Percentiles rank a stretch among this genome's conserved stretches.
Conservation (phyloP, 2,113 vertebrate genomes). For the Archocentrus centrarchus region DNA sequence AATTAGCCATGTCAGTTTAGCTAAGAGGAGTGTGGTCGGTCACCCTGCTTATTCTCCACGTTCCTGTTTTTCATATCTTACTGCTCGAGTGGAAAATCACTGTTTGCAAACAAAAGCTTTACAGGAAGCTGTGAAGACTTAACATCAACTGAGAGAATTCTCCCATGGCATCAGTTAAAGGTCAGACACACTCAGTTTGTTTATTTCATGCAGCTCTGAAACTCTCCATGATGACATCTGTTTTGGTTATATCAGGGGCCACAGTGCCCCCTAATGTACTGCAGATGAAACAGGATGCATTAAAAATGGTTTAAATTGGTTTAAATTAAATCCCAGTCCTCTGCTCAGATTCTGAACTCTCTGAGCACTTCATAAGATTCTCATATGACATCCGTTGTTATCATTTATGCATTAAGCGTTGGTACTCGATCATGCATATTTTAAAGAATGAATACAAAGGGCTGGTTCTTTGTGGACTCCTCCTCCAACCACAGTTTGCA, state of each 20-base stretch:
- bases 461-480: neutral
- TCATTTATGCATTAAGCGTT: too few species aligned
- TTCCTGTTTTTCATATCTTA: conserved; percentile 8
- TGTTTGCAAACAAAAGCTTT: conserved; percentile 25
- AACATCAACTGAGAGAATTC: neutral
- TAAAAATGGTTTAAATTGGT: neutral
- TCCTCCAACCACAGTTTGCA: neutral
- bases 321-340: neutral
- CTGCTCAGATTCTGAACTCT: neutral
- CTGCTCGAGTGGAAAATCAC: conserved; percentile 35
- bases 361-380: neutral
- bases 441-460: too few species aligned
- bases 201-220: conserved; percentile 2
- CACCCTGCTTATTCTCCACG: fast-evolving
- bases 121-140: neutral
- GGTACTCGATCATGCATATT: neutral
- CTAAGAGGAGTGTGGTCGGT: conserved; percentile 12
- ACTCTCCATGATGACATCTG: neutral
- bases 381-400: too few species aligned
- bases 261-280: conserved; percentile 44
- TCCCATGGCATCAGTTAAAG: conserved; percentile 35
- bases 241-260: neutral
- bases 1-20: conserved; percentile 8
- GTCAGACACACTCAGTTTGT: conserved; percentile 25
- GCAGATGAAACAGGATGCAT: neutral